Evolutionary conservation across 1,140 invertebrate genomes (phyloP), one percentile per base, ranked within the genome.

Genomic region (Drosophila rufa): DNA sequence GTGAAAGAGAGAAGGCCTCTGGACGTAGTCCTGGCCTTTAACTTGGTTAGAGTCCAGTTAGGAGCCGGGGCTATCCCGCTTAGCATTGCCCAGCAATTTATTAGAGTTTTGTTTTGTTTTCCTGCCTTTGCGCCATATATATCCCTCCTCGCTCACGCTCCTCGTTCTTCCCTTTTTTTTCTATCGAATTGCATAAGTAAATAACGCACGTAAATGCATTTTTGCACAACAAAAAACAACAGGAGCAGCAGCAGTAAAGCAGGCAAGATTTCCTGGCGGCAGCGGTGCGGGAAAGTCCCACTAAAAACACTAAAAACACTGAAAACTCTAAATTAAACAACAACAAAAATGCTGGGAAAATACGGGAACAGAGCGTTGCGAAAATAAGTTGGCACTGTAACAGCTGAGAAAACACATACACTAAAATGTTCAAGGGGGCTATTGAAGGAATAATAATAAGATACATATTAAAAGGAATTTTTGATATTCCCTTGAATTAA

Each of bases 131-230:
- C 22, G 25, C 40, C 12, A 30, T 9, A 40, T n/a, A 36, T 19
- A 43, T 22, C 12, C 12, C 15, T 36, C 12, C 15, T 15, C 9
- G 14, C 15, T 55, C 15, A 12, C 9, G 14, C 15, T 55, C 19
- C 45, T 27, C 53, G n/a, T 11, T 11, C 40, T 6, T 27, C 42
- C 25, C 8, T 53, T 2, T 25, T 36, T 17, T 17, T 47, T 69
- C 27, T 60, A 45, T 58, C 17, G 73, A 51, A 69, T 77, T 81
- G 82, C 82, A 85, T 85, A 86, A 86, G 82, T 85, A 85, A 85
- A 85, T 85, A 85, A 82, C 82, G 79, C 82, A 86, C 82, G 82
- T 79, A 85, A 86, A 86, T 85, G 82, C 82, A 85, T 82, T 85
- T 86, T 58, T 78, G 60, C 27, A 43, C 51, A 75, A 75, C 60